Conservation (phyloP, 1,140 invertebrate species). For the Samia ricini region DNA sequence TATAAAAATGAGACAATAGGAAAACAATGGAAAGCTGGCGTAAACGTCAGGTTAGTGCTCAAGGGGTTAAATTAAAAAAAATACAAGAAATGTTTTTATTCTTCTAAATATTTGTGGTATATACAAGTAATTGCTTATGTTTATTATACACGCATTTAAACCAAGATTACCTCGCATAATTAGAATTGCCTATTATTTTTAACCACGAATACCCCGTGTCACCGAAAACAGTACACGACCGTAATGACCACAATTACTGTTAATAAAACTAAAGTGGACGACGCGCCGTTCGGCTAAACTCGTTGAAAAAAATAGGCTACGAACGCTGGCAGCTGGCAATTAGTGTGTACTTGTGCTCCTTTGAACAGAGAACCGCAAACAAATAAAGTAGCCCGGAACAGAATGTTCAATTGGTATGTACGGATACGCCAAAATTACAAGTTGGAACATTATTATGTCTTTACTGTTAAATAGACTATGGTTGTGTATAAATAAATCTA, state of each 20-base stretch:
- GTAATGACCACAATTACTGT: constrained; percentile 1
- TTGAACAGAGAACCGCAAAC: constrained; percentile 8
- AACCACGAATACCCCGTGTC: not conserved
- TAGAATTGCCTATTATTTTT: not conserved
- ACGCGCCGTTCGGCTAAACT: constrained; percentile 4
- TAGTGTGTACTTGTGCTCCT: constrained; percentile 7
- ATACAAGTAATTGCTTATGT: no score
- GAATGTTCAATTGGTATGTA: constrained; percentile 9
- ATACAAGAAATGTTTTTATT: no score
- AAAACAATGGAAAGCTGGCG: no score
- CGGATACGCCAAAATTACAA: not conserved
- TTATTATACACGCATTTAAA: no score
- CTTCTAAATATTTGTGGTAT: no score
- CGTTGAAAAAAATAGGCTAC: not conserved
- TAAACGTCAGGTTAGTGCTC: no score
- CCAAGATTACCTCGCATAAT: not conserved
- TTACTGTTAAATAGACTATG: not conserved
- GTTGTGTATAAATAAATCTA: no score
- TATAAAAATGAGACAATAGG: no score
- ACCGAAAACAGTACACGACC: constrained; percentile 9
- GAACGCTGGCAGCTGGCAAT: not conserved
- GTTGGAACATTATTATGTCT: constrained; percentile 5
- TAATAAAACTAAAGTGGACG: constrained; percentile 2
- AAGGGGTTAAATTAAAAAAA: no score
- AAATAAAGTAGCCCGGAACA: constrained; percentile 4